These are phyloP conservation scores for Bursaphelenchus mucronatus DNA, from an alignment of 1,140 invertebrate genomes.

Conservation along the genomic window DNA sequence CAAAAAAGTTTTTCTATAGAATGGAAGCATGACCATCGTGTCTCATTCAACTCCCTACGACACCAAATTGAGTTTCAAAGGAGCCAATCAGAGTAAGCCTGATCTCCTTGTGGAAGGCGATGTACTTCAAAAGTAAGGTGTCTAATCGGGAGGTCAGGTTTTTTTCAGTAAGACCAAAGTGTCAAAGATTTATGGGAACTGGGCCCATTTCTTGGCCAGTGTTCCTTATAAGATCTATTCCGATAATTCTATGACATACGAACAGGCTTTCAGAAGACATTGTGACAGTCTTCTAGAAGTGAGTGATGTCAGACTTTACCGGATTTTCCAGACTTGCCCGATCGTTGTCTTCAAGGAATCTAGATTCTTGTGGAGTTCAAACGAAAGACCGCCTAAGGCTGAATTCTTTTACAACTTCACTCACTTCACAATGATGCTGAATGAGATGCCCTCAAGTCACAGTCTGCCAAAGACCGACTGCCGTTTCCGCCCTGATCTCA, in stretches of 20 bases:
- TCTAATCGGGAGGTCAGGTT: neutral
- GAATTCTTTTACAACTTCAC: slow-evolving; percentile 4
- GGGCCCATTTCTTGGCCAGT: slow-evolving; percentile 4
- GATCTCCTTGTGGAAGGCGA: slow-evolving; percentile 7
- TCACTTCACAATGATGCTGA: slow-evolving; percentile 15
- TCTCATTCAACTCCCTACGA: neutral
- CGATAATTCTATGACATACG: neutral
- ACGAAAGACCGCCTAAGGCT: neutral
- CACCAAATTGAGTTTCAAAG: slow-evolving; percentile 1
- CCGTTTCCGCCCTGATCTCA: slow-evolving; percentile 14
- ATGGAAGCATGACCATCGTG: neutral
- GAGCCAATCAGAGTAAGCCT: neutral
- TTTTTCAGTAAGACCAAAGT: slow-evolving; percentile 7
- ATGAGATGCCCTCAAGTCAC: neutral
- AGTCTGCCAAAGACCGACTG: slow-evolving; percentile 5
- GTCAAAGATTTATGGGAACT: slow-evolving; percentile 6
- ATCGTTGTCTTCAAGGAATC: neutral
- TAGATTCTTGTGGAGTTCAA: neutral
- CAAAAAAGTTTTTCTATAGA: no score
- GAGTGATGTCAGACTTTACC: slow-evolving; percentile 5
- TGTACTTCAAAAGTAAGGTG: slow-evolving; percentile 6
- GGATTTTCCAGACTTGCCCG: neutral
- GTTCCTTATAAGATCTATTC: neutral
- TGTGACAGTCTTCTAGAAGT: neutral
- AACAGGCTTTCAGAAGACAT: neutral